Percentiles rank a stretch among this genome's conserved stretches.
Evolutionary conservation across 2,888 invertebrate genomes (phyloP).

Genomic region (Callyntrura sp.): DNA sequence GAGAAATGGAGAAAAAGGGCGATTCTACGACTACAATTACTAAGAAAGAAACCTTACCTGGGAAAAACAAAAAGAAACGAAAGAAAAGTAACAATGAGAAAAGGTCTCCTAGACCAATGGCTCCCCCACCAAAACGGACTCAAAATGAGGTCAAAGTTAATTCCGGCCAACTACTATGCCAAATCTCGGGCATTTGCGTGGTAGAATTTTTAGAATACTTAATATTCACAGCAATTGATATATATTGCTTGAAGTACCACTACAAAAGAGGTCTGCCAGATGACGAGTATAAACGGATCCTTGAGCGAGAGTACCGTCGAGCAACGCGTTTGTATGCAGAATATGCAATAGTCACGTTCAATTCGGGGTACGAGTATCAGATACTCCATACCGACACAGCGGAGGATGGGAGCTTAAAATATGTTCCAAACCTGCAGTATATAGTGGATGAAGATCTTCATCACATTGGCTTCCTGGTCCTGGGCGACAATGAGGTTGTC

Average conservation of each 20-base stretch:
- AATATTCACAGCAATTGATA: not conserved
- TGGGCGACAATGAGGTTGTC: not conserved
- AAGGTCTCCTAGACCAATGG: not conserved
- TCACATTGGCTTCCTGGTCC: conserved; percentile 13
- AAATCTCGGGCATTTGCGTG: not conserved
- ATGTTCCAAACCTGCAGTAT: not conserved
- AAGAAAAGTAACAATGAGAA: not conserved
- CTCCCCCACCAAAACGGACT: not conserved
- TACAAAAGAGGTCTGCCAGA: not conserved
- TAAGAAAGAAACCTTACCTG: not conserved
- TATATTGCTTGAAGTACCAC: conserved; percentile 25
- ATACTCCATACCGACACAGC: too few species aligned
- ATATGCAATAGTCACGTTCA: conserved; percentile 17
- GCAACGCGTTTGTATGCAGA: not conserved
- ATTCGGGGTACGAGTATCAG: conserved; percentile 5
- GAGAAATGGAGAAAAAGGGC: not conserved
- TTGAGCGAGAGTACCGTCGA: not conserved
- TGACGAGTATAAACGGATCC: not conserved
- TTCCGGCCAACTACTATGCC: not conserved
- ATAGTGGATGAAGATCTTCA: conserved; percentile 6
- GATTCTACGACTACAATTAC: not conserved
- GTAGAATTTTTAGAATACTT: not conserved
- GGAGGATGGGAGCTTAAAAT: too few species aligned
- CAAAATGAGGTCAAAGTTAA: not conserved
- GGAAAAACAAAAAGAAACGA: not conserved